Base-by-base conservation (phyloP, 2,888 invertebrate species). In the Beris morrisii region DNA sequence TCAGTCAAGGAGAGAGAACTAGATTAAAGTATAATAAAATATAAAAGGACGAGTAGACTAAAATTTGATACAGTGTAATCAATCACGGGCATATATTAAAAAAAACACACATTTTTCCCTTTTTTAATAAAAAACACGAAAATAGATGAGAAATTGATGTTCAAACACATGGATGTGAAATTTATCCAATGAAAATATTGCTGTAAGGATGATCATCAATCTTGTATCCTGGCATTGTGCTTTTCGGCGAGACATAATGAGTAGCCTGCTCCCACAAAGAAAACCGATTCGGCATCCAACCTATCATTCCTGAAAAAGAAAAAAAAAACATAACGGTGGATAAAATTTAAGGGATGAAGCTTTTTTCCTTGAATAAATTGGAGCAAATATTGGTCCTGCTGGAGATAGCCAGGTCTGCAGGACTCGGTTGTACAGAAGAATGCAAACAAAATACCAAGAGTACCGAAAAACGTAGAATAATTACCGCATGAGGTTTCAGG, bases 201-300 rank as follows among this genome's bases (percentile, higher is more conserved):
- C 73, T 76, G 66, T 80, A 80, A 3, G 80, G 78, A 5, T 72
- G 73, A 5, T 73, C 72, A 12, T 75, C 74, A 3, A 80, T 70
- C 15, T 75, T 76, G 22, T 75, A 75, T 13, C 79, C 80, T 1
- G 76, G 72, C 80, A 80, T 79, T 4, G 76, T 75, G 53, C 69
- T 69, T 0, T 76, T 69, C 0, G 80, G 79, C 6, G 80, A 80
- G 22, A 75, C 66, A 67, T 80, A 79, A 48, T 75, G 74, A 73
- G 79, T 78, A 3, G 78, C 78, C 9, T 75, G 72, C 32, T 80
- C 80, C 72, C 78, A 74, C 64, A 75, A 71, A 4, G 67, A 69
- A 43, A 77, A 80, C 46, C 68, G 70, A 22, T 53, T 65, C 28
- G 67, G 72, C 44, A 65, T 53, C 71, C 76, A 77, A 7, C 80